Evolutionary conservation across 2,113 vertebrate genomes (phyloP).

Genomic region (Aptenodytes forsteri): DNA sequence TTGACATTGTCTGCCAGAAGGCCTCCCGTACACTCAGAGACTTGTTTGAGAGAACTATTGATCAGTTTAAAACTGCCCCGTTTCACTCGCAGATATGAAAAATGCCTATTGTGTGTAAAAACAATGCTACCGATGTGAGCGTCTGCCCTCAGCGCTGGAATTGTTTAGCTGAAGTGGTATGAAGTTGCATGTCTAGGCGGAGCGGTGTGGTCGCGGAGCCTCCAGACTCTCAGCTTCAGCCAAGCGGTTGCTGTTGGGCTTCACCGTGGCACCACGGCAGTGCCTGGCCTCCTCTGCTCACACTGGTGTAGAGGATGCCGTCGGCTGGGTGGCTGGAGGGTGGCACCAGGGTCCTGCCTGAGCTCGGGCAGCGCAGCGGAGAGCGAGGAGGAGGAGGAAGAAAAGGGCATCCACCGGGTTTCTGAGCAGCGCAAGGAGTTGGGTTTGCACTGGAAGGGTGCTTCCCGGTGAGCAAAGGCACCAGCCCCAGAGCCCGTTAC

Average conservation of each 20-base stretch:
- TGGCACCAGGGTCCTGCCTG: not conserved
- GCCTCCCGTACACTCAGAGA: not conserved
- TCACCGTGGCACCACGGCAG: accelerated
- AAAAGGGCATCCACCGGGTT: accelerated
- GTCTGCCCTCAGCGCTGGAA: not conserved
- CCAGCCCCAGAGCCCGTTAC: accelerated
- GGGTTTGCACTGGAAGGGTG: not conserved
- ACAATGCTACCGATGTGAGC: not conserved
- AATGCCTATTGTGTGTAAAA: not conserved
- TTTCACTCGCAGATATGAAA: not conserved
- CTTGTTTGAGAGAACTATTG: not conserved
- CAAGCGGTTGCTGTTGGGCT: not conserved
- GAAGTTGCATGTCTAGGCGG: not conserved
- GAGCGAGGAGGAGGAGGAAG: not conserved
- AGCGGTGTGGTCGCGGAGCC: accelerated
- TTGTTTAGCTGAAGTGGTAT: not conserved
- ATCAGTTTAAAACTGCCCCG: not conserved
- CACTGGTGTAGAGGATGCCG: not conserved
- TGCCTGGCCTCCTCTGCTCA: accelerated
- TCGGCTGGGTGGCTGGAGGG: not conserved
- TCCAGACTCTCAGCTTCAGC: accelerated
- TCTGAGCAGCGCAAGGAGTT: not conserved
- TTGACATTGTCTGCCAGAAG: not conserved
- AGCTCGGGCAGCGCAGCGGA: accelerated
- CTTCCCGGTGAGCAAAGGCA: not conserved